phyloP scores from a whole-genome alignment of 2,797 vertebrate genomes.

The Lepilemur septentrionalis region DNA sequence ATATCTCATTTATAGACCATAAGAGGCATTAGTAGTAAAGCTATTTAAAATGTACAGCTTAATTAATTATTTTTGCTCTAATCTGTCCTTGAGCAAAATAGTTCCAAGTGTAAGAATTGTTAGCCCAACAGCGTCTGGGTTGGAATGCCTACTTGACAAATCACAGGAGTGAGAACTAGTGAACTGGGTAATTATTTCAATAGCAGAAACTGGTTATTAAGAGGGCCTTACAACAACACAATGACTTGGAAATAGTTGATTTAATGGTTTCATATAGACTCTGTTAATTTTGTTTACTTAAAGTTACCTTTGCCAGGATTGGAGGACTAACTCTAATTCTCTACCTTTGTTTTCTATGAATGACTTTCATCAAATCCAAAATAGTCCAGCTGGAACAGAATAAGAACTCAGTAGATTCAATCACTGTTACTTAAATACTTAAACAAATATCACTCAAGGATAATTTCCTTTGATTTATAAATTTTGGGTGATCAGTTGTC shows the following conservation, averaged over 20 bases:
- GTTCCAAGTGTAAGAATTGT: conserved; percentile 46
- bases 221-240: neutral
- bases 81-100: conserved; percentile 51
- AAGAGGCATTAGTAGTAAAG: conserved; percentile 35
- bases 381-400: neutral
- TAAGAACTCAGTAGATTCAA: neutral
- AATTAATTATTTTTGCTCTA: conserved; percentile 64
- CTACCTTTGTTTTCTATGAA: neutral
- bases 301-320: neutral
- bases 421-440: conserved; percentile 12
- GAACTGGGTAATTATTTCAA: conserved; percentile 20
- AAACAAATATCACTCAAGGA: neutral
- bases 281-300: neutral
- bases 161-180: neutral
- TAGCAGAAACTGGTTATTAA: neutral
- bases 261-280: neutral
- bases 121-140: neutral
- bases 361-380: neutral
- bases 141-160: conserved; percentile 50
- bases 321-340: neutral
- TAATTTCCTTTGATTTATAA: neutral
- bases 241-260: neutral
- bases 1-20: conserved; percentile 20
- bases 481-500: neutral
- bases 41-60: conserved; percentile 49